phyloP scores from a whole-genome alignment of 2,888 invertebrate species.

The Cenopis cana region DNA sequence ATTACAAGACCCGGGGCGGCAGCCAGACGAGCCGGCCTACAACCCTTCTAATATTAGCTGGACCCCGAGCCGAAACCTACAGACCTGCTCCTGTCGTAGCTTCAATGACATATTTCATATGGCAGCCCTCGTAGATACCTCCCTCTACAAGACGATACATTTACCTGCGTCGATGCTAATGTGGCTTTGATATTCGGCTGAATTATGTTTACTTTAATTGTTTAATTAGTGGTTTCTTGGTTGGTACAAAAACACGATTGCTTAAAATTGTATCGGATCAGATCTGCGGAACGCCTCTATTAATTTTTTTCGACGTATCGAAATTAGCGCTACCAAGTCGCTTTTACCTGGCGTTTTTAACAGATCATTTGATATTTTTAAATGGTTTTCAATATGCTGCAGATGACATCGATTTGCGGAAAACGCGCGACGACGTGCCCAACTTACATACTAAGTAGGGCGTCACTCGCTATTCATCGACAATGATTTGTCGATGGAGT shows the following conservation, averaged over 20 bases:
- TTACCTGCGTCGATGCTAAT: background rate
- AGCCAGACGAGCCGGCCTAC: constrained; percentile 17
- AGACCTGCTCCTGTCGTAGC: background rate
- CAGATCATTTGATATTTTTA: background rate
- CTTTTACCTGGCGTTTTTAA: background rate
- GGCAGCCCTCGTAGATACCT: background rate
- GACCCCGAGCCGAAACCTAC: background rate
- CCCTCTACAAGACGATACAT: background rate
- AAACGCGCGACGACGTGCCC: background rate
- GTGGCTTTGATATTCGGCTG: no score
- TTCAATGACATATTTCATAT: constrained; percentile 20
- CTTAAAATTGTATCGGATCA: no score
- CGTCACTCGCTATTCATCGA: constrained; percentile 19
- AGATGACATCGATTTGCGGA: constrained; percentile 14
- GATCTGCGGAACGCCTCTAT: no score
- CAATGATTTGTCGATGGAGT: constrained; percentile 22
- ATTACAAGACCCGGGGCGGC: background rate
- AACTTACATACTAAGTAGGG: constrained; percentile 15
- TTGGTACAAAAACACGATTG: no score
- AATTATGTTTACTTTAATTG: no score
- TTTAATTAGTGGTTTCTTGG: no score
- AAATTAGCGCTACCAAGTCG: no score
- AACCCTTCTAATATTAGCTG: constrained; percentile 30
- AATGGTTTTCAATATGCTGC: background rate
- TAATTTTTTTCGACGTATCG: no score